phyloP scores from a whole-genome alignment of 1,140 invertebrate species.

The Drosophila rufa region DNA sequence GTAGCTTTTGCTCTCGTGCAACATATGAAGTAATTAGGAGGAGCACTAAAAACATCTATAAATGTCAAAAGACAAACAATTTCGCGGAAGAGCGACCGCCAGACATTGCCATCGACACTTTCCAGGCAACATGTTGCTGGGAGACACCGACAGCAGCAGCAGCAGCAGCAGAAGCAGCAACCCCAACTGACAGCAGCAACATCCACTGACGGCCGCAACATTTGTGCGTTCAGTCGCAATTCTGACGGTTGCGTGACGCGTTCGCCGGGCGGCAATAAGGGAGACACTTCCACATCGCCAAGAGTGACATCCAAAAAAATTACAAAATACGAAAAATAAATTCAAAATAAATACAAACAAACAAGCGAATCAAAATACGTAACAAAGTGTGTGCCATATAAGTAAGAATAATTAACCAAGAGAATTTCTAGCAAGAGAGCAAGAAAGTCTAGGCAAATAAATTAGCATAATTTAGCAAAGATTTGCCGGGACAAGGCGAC shows the following conservation, averaged over 20 bases:
- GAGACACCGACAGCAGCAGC: conserved; percentile 6
- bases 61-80: conserved; percentile 68
- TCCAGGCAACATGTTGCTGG: conserved; percentile 67
- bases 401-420: conserved; percentile 6
- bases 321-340: conserved; percentile 32
- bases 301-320: conserved; percentile 11
- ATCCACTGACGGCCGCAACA: conserved; percentile 54
- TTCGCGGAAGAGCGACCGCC: conserved; percentile 61
- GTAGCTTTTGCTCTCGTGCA: conserved; percentile 34
- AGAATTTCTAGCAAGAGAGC: not conserved
- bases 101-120: conserved; percentile 22
- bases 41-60: conserved; percentile 68
- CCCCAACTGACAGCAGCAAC: conserved; percentile 43
- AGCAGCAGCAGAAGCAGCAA: conserved; percentile 42
- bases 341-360: conserved; percentile 7
- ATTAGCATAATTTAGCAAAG: conserved; percentile 36
- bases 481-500: conserved; percentile 37
- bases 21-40: conserved; percentile 71
- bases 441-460: conserved; percentile 13
- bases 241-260: conserved; percentile 61
- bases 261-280: conserved; percentile 35
- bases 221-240: conserved; percentile 58
- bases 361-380: conserved; percentile 27
- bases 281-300: not conserved
- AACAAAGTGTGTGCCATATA: conserved; percentile 27